phyloP scores from a whole-genome alignment of 2,888 invertebrate species.

The Amphipoea oculea region DNA sequence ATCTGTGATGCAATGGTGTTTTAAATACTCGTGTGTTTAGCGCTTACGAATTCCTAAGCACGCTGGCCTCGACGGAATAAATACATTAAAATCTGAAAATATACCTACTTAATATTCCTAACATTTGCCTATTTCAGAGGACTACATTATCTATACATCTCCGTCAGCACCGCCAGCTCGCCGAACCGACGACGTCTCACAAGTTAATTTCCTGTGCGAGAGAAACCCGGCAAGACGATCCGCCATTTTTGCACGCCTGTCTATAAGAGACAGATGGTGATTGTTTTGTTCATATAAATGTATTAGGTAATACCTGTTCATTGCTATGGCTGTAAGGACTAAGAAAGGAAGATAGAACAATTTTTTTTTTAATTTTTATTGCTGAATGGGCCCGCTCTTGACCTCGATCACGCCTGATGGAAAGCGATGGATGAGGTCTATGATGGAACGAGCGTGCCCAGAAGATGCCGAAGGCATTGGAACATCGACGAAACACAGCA shows the following conservation, averaged over 20 bases:
- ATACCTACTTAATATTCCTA: neutral
- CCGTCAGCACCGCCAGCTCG: neutral
- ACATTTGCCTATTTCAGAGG: no score
- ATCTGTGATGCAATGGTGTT: neutral
- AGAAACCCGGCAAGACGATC: conserved; percentile 37
- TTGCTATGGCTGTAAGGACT: neutral
- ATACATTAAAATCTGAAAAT: neutral
- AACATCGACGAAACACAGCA: no score
- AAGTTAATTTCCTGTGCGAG: conserved; percentile 53
- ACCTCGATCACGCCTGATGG: no score
- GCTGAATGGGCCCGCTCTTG: no score
- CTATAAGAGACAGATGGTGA: conserved; percentile 13
- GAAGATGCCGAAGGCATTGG: no score
- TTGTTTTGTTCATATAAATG: neutral
- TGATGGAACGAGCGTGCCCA: no score
- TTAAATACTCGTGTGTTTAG: neutral
- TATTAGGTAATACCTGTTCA: neutral
- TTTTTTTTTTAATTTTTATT: no score
- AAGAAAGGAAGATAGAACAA: neutral
- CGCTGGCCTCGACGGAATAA: no score
- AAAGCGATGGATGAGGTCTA: no score
- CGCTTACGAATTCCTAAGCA: neutral
- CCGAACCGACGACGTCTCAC: conserved; percentile 25
- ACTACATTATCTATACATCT: conserved; percentile 9
- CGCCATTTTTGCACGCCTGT: conserved; percentile 34